Evolutionary conservation across 2,888 invertebrate genomes (phyloP).

Genomic region (Orchestes rusci): DNA sequence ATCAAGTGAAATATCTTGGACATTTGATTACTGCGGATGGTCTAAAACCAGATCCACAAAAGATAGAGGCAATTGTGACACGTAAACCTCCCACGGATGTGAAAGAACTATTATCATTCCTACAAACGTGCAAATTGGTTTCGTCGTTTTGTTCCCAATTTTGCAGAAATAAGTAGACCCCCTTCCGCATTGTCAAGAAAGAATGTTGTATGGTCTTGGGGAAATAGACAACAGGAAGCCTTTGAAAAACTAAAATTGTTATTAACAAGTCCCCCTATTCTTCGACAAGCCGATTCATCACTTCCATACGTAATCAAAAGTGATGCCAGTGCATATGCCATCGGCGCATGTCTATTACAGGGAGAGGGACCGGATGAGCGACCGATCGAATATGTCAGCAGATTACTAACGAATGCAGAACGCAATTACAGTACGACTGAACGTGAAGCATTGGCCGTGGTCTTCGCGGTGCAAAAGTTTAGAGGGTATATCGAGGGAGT

Average conservation of each 20-base stretch:
- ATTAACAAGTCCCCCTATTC: conserved; percentile 27
- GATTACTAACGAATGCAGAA: no score
- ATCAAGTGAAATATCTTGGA: conserved; percentile 25
- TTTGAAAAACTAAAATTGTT: conserved; percentile 22
- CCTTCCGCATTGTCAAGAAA: conserved; percentile 22
- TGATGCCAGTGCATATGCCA: conserved; percentile 30
- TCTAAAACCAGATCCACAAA: conserved; percentile 25
- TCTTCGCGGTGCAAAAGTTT: no score
- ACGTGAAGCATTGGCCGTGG: conserved; percentile 29
- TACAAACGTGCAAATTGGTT: conserved; percentile 28
- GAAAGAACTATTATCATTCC: conserved; percentile 24
- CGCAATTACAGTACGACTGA: conserved; percentile 30
- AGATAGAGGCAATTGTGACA: no score
- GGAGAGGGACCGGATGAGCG: no score
- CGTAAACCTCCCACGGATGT: conserved; percentile 20
- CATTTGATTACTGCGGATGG: conserved; percentile 23
- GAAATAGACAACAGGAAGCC: conserved; percentile 10
- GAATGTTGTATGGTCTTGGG: conserved; percentile 14
- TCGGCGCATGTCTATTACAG: conserved; percentile 26
- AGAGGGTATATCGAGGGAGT: no score
- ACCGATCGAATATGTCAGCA: conserved; percentile 31
- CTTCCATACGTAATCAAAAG: conserved; percentile 28
- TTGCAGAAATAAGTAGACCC: conserved; percentile 24
- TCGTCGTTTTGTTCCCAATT: conserved; percentile 24
- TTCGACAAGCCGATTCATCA: conserved; percentile 23